Conservation (phyloP, 2,113 vertebrate species). For the Phalacrocorax carbo region DNA sequence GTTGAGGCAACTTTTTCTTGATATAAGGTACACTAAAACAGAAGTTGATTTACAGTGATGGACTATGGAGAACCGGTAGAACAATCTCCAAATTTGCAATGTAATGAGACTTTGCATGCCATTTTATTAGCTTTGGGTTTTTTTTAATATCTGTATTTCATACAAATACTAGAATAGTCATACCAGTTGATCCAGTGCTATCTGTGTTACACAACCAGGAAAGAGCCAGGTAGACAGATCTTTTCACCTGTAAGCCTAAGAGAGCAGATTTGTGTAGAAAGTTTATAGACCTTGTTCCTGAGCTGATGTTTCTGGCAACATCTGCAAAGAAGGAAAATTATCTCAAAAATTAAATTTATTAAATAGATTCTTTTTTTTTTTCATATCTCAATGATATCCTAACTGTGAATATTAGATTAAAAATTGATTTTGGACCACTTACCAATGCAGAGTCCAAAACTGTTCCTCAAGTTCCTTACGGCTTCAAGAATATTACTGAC, state of each 20-base stretch:
- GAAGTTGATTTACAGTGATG: background rate
- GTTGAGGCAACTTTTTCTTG: background rate
- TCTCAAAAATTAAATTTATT: background rate
- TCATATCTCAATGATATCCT: background rate
- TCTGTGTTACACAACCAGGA: background rate
- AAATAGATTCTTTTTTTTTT: background rate
- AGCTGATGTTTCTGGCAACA: background rate
- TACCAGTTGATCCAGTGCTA: background rate
- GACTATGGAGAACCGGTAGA: background rate
- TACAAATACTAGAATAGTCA: background rate
- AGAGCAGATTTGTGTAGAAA: background rate
- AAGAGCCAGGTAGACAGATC: background rate
- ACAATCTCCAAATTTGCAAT: background rate
- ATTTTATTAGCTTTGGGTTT: background rate
- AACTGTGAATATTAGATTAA: background rate
- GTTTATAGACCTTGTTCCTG: background rate
- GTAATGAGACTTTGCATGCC: background rate
- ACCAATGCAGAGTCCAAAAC: background rate
- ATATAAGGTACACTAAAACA: background rate
- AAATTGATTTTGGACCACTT: background rate
- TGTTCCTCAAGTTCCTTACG: background rate
- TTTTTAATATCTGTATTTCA: background rate
- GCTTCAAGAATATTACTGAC: background rate
- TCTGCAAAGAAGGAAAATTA: background rate
- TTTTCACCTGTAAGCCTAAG: background rate